phyloP scores from a whole-genome alignment of 2,113 vertebrate species.

The Colistium nudipinnis region DNA sequence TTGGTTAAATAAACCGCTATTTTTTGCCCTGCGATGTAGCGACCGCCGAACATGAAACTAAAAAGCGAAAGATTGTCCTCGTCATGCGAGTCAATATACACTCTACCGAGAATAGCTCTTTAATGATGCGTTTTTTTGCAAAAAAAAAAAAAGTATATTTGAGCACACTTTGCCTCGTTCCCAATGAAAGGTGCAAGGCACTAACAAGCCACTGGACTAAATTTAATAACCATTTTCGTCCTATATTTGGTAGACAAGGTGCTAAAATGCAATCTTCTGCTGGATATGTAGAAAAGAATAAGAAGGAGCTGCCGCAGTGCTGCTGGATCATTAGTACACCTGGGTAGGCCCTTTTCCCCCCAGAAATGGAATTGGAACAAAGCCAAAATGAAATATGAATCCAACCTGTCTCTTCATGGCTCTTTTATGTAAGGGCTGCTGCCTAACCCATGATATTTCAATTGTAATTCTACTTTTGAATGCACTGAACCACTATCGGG shows the following conservation, averaged over 20 bases:
- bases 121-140: conserved; percentile 21
- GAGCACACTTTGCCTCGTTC: background rate
- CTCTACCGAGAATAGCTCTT: conserved; percentile 37
- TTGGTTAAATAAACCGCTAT: conserved; percentile 57
- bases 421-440: background rate
- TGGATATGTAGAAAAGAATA: background rate
- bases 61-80: conserved; percentile 25
- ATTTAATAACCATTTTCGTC: conserved; percentile 4
- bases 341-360: background rate
- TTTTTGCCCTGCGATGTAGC: conserved; percentile 38
- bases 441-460: background rate
- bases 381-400: background rate
- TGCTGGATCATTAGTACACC: conserved; percentile 1
- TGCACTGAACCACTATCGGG: too few relatives aligned
- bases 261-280: conserved; percentile 19
- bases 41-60: conserved; percentile 3
- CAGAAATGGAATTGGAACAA: background rate
- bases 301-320: conserved; percentile 9
- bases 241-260: background rate
- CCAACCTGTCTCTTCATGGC: background rate
- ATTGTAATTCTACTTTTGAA: too few relatives aligned
- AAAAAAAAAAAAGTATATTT: background rate
- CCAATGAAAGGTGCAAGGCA: background rate
- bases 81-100: conserved; percentile 4
- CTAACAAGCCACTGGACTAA: background rate